Conservation (phyloP, 1,140 invertebrate genomes). For the Bombus pascuorum region DNA sequence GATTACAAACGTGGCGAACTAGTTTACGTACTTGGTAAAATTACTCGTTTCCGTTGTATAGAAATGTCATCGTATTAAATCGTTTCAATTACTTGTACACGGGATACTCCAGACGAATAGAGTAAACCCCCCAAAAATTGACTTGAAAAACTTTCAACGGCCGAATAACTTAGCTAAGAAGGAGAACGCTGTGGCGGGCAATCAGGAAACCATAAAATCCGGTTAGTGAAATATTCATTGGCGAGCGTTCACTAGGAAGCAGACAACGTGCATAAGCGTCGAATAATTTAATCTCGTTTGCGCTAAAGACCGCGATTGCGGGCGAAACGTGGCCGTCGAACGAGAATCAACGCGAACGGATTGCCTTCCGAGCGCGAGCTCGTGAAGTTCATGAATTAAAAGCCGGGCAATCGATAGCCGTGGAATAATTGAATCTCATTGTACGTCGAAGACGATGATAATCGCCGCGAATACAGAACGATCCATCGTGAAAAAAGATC, state of each 20-base stretch:
- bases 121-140: not conserved
- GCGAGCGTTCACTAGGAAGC: not conserved
- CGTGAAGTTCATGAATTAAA: not conserved
- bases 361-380: not conserved
- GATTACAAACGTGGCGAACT: no score
- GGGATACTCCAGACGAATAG: no score
- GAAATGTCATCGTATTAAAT: no score
- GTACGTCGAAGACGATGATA: not conserved
- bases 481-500: not conserved
- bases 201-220: conserved; percentile 17
- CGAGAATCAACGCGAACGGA: not conserved
- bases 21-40: no score
- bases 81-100: no score
- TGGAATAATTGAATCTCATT: not conserved
- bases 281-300: conserved; percentile 7
- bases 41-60: no score
- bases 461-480: not conserved
- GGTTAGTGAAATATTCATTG: not conserved
- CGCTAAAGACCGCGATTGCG: not conserved
- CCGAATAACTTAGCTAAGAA: not conserved
- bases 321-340: not conserved
- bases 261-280: not conserved
- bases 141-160: not conserved
- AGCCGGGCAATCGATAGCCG: not conserved
- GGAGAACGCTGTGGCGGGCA: not conserved